Base-by-base conservation (phyloP, 1,140 invertebrate genomes). In the Lasaia peninsularis region DNA sequence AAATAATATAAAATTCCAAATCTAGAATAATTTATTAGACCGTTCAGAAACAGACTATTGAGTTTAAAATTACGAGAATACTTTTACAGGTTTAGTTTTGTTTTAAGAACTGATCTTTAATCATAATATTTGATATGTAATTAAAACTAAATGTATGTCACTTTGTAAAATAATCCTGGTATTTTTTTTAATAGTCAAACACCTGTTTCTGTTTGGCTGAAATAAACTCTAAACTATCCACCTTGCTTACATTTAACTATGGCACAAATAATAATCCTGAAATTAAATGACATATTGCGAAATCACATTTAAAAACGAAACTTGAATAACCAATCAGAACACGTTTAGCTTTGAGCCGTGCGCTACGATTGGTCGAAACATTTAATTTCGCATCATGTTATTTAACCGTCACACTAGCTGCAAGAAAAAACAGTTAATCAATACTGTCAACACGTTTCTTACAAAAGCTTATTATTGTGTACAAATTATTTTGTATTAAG, bases 401-500 rank as follows among this genome's bases (percentile, higher is more conserved):
- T 9, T 32, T 18, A 8, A 40, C 21, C 44, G 16, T 16, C 35
- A 28, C 24, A 28, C n/a, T 53, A 54, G 16, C 58, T 53, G 58
- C 57, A 49, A 58, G 44, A 53, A 64, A 60, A 62, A 53, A 58
- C 58, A 58, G 51, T 49, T 52, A 28, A 31, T 20, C 58, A 60
- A 60, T 57, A 61, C 14, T 60, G 40, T 18, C 40, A 18, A 44
- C 40, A 44, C 40, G 18, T 44, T 44, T 59, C 48, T 56, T 60
- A 63, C 56, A 60, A 61, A 67, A 69, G 63, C 67, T 65, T 65
- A 65, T 34, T 58, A 34, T 59, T 57, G 63, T 59, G 66, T 69
- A 69, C 57, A 62, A 69, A 60, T 65, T 59, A 58, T 56, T 60
- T 56, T 37, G 55, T 48, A 20, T 64, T 49, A 52, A 52, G 49